Percentiles rank a stretch among this genome's conserved stretches.
These are phyloP conservation scores for Musca vetustissima DNA, from an alignment of 1,140 invertebrate genomes.

Conservation along the genomic window DNA sequence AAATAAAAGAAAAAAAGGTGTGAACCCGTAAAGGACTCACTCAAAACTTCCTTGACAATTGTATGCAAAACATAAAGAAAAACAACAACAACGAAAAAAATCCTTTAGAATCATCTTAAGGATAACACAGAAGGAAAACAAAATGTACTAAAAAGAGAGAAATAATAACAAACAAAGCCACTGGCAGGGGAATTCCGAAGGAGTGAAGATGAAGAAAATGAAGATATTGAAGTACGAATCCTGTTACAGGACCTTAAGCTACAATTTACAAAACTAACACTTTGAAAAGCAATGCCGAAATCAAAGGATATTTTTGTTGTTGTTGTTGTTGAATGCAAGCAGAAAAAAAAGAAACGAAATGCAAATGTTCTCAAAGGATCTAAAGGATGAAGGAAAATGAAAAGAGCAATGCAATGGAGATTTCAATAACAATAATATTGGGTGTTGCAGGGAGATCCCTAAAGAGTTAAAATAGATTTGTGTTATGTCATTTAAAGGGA, in stretches of 20 bases:
- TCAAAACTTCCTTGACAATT: slow-evolving; percentile 7
- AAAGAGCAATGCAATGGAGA: not conserved
- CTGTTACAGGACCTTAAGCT: not conserved
- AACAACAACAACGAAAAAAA: no score
- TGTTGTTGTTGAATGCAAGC: not conserved
- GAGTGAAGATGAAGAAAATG: not conserved
- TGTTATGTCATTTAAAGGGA: slow-evolving; percentile 26
- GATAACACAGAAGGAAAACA: not conserved
- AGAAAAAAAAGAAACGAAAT: not conserved
- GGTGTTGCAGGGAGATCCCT: not conserved
- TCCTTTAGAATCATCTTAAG: not conserved
- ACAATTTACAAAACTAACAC: not conserved
- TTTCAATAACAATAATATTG: not conserved
- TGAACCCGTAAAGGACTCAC: slow-evolving; percentile 13
- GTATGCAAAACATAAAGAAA: not conserved
- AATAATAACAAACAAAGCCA: not conserved
- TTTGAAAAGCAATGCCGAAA: not conserved
- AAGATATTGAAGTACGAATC: not conserved
- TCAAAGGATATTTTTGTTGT: no score
- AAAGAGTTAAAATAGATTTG: slow-evolving; percentile 21
- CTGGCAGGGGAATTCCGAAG: not conserved
- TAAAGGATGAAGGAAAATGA: not conserved
- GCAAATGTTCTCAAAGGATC: slow-evolving; percentile 1
- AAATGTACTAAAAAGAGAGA: not conserved
- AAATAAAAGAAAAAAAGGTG: slow-evolving; percentile 4